Conservation (phyloP, 2,113 vertebrate genomes). For the Nicator chloris region DNA sequence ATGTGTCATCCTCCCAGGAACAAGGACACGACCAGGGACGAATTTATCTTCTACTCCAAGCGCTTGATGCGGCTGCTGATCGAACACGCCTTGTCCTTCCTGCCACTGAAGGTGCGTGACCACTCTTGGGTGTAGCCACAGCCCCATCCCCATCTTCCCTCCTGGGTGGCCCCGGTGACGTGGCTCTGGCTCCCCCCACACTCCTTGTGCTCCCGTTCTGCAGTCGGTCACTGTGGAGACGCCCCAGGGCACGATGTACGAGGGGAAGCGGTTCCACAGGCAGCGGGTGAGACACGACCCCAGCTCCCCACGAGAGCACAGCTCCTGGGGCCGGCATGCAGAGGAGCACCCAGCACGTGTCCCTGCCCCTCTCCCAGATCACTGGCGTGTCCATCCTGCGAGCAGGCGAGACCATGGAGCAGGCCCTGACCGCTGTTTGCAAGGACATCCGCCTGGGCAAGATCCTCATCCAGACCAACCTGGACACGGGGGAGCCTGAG, state of each 20-base stretch:
- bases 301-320: fast-evolving
- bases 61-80: constrained; percentile 90
- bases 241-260: constrained; percentile 81
- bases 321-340: fast-evolving
- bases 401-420: constrained; percentile 91
- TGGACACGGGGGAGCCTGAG: constrained; percentile 85
- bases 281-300: constrained; percentile 72
- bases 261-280: constrained; percentile 84
- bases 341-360: fast-evolving
- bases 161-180: fast-evolving
- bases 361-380: constrained; percentile 67
- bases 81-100: constrained; percentile 88
- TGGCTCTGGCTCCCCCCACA: fast-evolving
- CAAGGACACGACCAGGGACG: constrained; percentile 88
- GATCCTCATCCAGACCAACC: constrained; percentile 94
- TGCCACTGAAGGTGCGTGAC: constrained; percentile 80
- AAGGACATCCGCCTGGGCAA: constrained; percentile 91
- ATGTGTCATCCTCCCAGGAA: constrained; percentile 68
- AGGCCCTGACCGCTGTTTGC: constrained; percentile 86
- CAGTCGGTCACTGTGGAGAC: constrained; percentile 87
- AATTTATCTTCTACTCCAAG: constrained; percentile 95
- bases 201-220: not conserved
- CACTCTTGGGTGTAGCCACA: fast-evolving
- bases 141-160: fast-evolving
- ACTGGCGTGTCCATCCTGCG: constrained; percentile 87